These are phyloP conservation scores for Leucoptera coffeella DNA, from an alignment of 2,888 invertebrate genomes.

Conservation along the genomic window DNA sequence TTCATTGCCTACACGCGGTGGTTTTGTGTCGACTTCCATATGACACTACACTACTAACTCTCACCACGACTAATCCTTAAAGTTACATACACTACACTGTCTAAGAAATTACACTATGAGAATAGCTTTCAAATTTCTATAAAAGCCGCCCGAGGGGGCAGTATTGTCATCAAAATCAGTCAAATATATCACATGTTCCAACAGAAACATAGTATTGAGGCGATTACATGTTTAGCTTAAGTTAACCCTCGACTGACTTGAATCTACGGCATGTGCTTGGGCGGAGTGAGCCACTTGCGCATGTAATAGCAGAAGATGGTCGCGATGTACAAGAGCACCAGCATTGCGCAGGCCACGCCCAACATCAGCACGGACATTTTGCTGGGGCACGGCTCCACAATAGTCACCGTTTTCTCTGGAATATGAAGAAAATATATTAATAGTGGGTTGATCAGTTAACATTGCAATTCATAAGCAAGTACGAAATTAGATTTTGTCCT, in stretches of 20 bases:
- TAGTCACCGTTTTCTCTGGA: constrained; percentile 83
- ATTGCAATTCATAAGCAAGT: too few relatives aligned
- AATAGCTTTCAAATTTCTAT: too few relatives aligned
- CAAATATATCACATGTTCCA: constrained; percentile 4
- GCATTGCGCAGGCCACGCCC: constrained; percentile 84
- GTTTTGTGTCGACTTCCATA: too few relatives aligned
- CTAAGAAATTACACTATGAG: too few relatives aligned
- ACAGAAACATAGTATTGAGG: constrained; percentile 2
- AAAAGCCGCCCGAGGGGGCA: too few relatives aligned
- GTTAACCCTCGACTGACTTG: not conserved
- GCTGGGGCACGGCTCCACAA: constrained; percentile 87
- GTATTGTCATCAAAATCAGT: too few relatives aligned
- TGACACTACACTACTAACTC: constrained; percentile 8
- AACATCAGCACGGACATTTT: constrained; percentile 86
- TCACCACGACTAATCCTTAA: constrained; percentile 4
- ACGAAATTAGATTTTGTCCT: too few relatives aligned
- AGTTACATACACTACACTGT: too few relatives aligned
- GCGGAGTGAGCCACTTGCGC: constrained; percentile 85
- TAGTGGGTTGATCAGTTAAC: too few relatives aligned
- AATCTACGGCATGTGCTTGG: constrained; percentile 63
- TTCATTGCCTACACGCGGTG: constrained; percentile 42
- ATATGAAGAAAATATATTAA: constrained; percentile 1
- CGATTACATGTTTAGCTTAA: not conserved
- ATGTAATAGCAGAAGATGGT: constrained; percentile 90
- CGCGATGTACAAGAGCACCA: constrained; percentile 84